Evolutionary conservation across 2,113 vertebrate genomes (phyloP).

Genomic region (Theropithecus gelada): DNA sequence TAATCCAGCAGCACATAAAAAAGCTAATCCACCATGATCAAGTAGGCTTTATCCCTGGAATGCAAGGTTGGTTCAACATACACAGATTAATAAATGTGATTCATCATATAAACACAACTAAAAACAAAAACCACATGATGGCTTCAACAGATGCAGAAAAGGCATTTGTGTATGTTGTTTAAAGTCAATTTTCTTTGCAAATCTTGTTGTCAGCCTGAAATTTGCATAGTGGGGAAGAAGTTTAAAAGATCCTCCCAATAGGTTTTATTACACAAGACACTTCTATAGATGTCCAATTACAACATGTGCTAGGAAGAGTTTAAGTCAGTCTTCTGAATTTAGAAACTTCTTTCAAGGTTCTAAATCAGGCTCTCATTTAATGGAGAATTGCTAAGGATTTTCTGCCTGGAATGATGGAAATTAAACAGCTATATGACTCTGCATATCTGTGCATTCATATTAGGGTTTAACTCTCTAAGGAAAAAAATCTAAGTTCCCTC

Average conservation of each 20-base stretch:
- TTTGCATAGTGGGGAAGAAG: background rate
- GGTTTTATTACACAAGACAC: background rate
- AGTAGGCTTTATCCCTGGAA: too few relatives aligned
- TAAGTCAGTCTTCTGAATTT: background rate
- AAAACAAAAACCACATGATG: too few relatives aligned
- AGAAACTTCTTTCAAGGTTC: background rate
- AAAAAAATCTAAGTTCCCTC: background rate
- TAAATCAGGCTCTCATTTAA: background rate
- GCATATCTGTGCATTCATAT: accelerated
- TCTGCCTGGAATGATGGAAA: background rate
- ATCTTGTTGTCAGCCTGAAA: background rate
- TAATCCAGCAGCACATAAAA: too few relatives aligned
- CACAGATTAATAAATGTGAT: too few relatives aligned
- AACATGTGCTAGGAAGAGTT: background rate
- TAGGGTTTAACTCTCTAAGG: background rate
- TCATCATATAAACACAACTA: too few relatives aligned
- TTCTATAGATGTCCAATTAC: background rate
- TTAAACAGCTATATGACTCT: accelerated
- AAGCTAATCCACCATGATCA: too few relatives aligned
- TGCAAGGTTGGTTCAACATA: too few relatives aligned
- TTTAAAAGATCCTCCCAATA: background rate
- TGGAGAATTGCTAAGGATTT: background rate
- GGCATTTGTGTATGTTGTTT: background rate
- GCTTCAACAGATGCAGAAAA: too few relatives aligned
- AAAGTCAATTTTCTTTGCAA: background rate